Percentiles rank a stretch among this genome's conserved stretches.
These are phyloP conservation scores for Anolis sagrei DNA, from an alignment of 2,113 vertebrate genomes.

Conservation along the genomic window DNA sequence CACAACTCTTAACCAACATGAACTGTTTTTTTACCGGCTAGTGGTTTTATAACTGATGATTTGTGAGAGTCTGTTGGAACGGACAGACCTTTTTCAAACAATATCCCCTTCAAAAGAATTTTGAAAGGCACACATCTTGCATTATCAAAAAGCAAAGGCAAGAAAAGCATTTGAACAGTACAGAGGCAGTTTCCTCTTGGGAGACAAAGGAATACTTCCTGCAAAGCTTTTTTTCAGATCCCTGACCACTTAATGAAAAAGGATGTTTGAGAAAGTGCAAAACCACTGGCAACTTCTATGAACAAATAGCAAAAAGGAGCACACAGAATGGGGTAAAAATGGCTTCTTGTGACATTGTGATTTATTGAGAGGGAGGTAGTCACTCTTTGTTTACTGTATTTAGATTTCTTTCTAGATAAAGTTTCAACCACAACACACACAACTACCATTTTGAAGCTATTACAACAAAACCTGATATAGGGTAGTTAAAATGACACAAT, in stretches of 20 bases:
- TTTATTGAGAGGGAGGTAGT: not conserved
- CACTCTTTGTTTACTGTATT: slow-evolving; percentile 7
- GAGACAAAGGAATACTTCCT: slow-evolving; percentile 18
- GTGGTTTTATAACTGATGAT: slow-evolving; percentile 29
- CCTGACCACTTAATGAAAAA: not conserved
- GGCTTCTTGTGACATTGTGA: not conserved
- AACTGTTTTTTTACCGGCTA: slow-evolving; percentile 7
- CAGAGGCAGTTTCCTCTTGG: not conserved
- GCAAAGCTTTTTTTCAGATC: slow-evolving; percentile 12
- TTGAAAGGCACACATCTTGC: slow-evolving; percentile 11
- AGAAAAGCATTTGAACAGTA: slow-evolving; percentile 20
- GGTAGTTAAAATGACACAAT: not conserved
- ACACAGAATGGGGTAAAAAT: slow-evolving; percentile 21
- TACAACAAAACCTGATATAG: not conserved
- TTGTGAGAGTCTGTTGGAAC: slow-evolving; percentile 3
- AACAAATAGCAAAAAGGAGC: not conserved
- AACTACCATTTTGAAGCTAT: not conserved
- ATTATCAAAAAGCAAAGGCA: slow-evolving; percentile 5
- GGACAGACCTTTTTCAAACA: too few species aligned
- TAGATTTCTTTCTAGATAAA: not conserved
- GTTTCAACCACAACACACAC: not conserved
- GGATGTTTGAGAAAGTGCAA: not conserved
- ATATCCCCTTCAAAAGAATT: too few species aligned
- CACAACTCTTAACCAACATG: not conserved
- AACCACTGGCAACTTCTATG: slow-evolving; percentile 8